Conservation (phyloP, 2,888 invertebrate genomes). For the Drosophila neoperkinsi region DNA sequence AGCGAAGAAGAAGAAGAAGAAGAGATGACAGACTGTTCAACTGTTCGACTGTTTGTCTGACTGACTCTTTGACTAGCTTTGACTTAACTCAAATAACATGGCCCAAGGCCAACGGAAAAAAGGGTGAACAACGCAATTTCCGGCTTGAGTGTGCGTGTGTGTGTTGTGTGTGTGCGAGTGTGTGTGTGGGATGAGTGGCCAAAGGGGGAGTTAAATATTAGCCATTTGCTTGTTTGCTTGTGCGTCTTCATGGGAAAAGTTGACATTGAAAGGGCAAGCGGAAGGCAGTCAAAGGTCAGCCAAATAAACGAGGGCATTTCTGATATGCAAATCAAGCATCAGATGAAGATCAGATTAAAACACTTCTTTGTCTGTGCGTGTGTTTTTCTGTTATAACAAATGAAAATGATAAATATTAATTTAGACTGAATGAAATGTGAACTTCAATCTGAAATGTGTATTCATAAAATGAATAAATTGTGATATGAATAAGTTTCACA, state of each 20-base stretch:
- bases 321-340: slow-evolving; percentile 37
- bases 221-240: slow-evolving; percentile 45
- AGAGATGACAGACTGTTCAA: slow-evolving; percentile 6
- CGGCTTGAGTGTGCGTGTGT: slow-evolving; percentile 35
- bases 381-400: neutral
- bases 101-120: slow-evolving; percentile 67
- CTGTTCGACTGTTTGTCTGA: neutral
- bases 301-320: neutral
- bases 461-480: neutral
- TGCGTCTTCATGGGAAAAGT: slow-evolving; percentile 37
- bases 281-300: slow-evolving; percentile 42
- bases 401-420: neutral
- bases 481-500: neutral
- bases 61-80: slow-evolving; percentile 5
- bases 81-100: slow-evolving; percentile 8
- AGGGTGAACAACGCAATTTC: slow-evolving; percentile 75
- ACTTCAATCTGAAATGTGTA: neutral
- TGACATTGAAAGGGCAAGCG: slow-evolving; percentile 47
- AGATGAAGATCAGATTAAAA: slow-evolving; percentile 34
- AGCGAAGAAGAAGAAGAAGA: slow-evolving; percentile 12
- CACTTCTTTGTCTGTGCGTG: no score
- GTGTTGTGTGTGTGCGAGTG: neutral
- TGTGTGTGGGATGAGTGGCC: neutral
- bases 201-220: slow-evolving; percentile 59
- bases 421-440: neutral